Percentiles rank a stretch among this genome's conserved stretches.
phyloP scores from a whole-genome alignment of 2,113 vertebrate genomes.

The Varanus komodoensis region DNA sequence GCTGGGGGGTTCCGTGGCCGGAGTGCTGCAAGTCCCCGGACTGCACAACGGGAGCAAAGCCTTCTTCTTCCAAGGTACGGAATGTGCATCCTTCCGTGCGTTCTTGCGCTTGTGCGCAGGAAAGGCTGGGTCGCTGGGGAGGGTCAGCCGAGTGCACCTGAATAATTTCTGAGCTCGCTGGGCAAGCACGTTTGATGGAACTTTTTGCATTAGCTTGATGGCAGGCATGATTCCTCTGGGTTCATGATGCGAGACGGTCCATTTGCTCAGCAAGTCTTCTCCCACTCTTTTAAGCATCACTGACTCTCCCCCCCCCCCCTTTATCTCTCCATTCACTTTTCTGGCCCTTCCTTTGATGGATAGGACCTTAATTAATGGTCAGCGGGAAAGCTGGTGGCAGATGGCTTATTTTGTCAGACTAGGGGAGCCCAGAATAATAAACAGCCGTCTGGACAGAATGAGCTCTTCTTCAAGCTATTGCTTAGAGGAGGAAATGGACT shows the following conservation, averaged over 20 bases:
- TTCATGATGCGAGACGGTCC: not conserved
- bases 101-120: not conserved
- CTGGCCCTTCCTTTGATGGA: slow-evolving; percentile 60
- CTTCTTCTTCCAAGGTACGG: slow-evolving; percentile 93
- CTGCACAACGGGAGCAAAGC: slow-evolving; percentile 95
- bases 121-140: not conserved
- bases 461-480: slow-evolving; percentile 54
- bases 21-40: slow-evolving; percentile 93
- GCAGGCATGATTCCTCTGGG: not conserved
- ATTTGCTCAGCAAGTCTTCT: not conserved
- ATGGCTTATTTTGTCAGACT: slow-evolving; percentile 77
- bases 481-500: slow-evolving; percentile 2
- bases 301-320: not conserved
- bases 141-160: not conserved
- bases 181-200: slow-evolving; percentile 25
- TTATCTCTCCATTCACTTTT: not conserved
- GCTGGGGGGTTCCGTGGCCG: slow-evolving; percentile 84
- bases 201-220: slow-evolving; percentile 23
- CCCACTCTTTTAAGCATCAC: not conserved
- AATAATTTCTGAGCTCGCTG: slow-evolving; percentile 6
- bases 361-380: slow-evolving; percentile 77
- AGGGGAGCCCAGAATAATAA: slow-evolving; percentile 79
- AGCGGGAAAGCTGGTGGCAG: slow-evolving; percentile 74
- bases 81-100: not conserved
- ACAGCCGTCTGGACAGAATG: slow-evolving; percentile 64